Percentiles rank a stretch among this genome's conserved stretches.
Conservation (phyloP, 2,113 vertebrate genomes). For the Phyllostomus discolor region DNA sequence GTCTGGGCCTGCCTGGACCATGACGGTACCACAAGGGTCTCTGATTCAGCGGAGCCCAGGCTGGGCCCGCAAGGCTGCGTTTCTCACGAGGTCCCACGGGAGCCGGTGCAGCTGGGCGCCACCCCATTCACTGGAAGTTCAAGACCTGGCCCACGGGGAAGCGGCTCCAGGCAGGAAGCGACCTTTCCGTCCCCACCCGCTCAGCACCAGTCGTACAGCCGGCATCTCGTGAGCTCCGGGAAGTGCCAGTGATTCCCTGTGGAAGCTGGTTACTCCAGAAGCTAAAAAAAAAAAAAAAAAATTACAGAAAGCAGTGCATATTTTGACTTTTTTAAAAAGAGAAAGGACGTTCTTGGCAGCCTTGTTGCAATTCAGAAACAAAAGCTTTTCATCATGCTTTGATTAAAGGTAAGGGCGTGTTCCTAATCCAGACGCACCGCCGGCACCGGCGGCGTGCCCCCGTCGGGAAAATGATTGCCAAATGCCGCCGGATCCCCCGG, state of each 20-base stretch:
- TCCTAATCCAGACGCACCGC: constrained; percentile 70
- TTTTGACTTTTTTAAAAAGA: constrained; percentile 53
- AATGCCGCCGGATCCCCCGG: constrained; percentile 67
- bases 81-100: neutral
- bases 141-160: constrained; percentile 20
- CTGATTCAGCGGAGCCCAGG: neutral
- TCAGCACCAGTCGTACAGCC: constrained; percentile 18
- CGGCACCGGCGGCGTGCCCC: constrained; percentile 71
- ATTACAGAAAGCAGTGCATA: neutral
- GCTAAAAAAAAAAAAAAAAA: neutral
- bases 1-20: neutral
- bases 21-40: neutral
- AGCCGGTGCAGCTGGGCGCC: neutral
- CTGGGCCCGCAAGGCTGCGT: neutral
- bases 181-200: constrained; percentile 51
- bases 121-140: too few relatives aligned
- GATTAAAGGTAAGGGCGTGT: constrained; percentile 80
- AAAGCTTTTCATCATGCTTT: constrained; percentile 79
- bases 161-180: neutral
- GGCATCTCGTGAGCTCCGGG: neutral
- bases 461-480: constrained; percentile 77
- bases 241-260: neutral
- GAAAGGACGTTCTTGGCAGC: constrained; percentile 49
- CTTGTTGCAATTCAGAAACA: constrained; percentile 64
- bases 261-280: neutral